Base-by-base conservation (phyloP, 2,113 vertebrate genomes). In the Ochotona curzoniae region DNA sequence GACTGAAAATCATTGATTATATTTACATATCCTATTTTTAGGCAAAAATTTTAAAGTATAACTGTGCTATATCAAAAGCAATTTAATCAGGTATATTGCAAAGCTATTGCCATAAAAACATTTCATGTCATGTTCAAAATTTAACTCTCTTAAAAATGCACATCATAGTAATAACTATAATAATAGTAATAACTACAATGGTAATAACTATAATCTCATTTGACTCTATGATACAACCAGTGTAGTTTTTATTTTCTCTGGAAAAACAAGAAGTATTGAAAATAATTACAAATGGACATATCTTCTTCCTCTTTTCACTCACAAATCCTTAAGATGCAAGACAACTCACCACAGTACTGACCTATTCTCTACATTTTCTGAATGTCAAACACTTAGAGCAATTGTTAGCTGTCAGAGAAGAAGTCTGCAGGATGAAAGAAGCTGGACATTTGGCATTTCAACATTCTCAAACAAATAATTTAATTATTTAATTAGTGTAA, bases 401-500 rank as follows among this genome's bases (percentile, higher is more conserved):
- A 83, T 93, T 94, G 90, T 87, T 92, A 79, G n/a, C 85, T 96
- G 95, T 96, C 96, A 94, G 67, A 91, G 44, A 78, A 11, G 18
- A 93, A 92, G 90, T 85, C 64, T 78, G 70, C 44, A 7, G 35
- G 92, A 95, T 74, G 35, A 90, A 81, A 93, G 84, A 75, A 96
- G 91, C 64, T 67, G 79, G 90, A 92, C 88, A 88, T 92, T 92
- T 95, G 92, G 87, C 96, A 97, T 96, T 96, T 96, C 85, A 90
- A 80, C 81, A 85, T 92, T 94, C 63, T 66, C 26, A 49, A 96
- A 89, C n/a, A 87, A 94, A 90, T 51, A 14, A 88, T 95, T 95
- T 96, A 94, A 96, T 97, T 96, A 95, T 97, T 96, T 95, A 93
- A 92, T 94, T 95, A 91, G 17, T 21, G 23, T 88, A 93, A 90